Evolutionary conservation across 2,113 vertebrate species (phyloP).

Genomic region (Dicaeum eximium): DNA sequence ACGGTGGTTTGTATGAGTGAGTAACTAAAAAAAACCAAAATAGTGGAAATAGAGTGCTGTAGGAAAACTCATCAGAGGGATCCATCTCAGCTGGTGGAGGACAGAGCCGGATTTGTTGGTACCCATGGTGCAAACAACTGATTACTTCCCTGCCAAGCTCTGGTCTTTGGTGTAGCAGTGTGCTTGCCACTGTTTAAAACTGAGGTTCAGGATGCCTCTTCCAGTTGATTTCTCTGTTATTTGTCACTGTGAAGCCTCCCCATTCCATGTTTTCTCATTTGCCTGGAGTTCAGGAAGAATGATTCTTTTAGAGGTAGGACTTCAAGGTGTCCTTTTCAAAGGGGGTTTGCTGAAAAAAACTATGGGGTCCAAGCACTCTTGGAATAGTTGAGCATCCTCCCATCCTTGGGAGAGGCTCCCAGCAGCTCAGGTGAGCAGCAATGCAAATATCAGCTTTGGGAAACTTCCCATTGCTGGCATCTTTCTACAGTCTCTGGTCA

Average conservation of each 20-base stretch:
- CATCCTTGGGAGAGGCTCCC: neutral
- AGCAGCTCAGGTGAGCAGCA: neutral
- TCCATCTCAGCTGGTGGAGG: neutral
- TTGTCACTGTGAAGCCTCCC: neutral
- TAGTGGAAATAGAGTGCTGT: neutral
- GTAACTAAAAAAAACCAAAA: neutral
- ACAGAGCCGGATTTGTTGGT: neutral
- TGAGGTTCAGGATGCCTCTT: neutral
- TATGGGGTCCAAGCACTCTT: neutral
- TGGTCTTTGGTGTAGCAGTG: neutral
- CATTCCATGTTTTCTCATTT: neutral
- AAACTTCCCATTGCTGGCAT: neutral
- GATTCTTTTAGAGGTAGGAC: neutral
- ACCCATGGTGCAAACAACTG: neutral
- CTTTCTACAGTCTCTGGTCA: neutral
- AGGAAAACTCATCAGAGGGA: neutral
- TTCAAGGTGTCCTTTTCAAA: neutral
- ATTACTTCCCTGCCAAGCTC: neutral
- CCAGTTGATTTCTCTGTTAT: neutral
- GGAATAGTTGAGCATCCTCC: neutral
- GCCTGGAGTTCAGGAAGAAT: neutral
- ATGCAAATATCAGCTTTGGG: neutral
- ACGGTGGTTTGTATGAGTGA: neutral
- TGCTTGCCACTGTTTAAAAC: neutral
- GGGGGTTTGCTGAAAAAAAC: neutral